These are phyloP conservation scores for Circaetus cinerascens DNA, from an alignment of 2,113 vertebrate genomes.

Conservation along the genomic window DNA sequence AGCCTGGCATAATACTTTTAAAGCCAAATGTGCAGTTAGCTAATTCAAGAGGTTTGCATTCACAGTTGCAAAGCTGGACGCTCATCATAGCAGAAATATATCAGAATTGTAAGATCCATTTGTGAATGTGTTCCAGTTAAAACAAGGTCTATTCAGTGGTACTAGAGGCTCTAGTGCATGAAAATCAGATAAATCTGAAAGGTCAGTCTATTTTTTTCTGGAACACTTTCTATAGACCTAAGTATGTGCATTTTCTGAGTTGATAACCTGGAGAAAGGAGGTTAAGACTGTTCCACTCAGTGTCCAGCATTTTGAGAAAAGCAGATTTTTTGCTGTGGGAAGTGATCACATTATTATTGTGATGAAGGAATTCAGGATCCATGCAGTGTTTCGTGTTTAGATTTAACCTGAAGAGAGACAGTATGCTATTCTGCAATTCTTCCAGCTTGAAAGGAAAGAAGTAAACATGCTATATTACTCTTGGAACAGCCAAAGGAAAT, in stretches of 20 bases:
- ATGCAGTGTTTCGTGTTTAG: background rate
- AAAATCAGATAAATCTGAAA: background rate
- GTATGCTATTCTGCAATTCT: background rate
- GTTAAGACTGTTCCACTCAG: background rate
- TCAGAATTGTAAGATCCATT: background rate
- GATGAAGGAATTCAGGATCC: background rate
- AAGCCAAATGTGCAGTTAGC: background rate
- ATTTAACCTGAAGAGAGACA: background rate
- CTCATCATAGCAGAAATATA: background rate
- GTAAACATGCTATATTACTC: background rate
- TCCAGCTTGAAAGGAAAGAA: background rate
- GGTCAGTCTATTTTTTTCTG: background rate
- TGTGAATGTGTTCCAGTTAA: background rate
- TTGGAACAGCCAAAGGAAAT: background rate
- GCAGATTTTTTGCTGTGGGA: background rate
- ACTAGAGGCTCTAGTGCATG: background rate
- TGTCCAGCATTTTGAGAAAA: background rate
- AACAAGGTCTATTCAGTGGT: background rate
- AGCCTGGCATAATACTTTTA: background rate
- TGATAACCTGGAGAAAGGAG: background rate
- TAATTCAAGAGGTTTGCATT: background rate
- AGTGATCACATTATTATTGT: background rate
- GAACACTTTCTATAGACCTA: background rate
- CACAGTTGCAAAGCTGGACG: background rate
- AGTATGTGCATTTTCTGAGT: background rate